Evolutionary conservation across 2,888 invertebrate genomes (phyloP).

Genomic region (Punctoribates punctum): DNA sequence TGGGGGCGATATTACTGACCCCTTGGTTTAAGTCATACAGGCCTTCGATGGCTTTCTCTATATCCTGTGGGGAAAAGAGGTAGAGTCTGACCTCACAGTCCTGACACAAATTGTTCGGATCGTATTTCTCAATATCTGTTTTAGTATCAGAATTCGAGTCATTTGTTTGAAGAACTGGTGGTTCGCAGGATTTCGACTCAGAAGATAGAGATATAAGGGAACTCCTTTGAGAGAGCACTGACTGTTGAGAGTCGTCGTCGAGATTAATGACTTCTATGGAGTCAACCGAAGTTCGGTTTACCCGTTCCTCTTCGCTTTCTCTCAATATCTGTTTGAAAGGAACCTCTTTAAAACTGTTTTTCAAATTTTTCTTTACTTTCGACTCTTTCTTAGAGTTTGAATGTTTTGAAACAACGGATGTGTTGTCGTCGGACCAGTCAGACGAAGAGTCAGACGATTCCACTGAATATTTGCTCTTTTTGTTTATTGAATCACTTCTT

Average conservation of each 20-base stretch:
- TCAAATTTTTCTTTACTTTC: neutral
- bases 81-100: neutral
- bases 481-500: neutral
- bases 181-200: neutral
- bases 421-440: neutral
- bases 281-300: neutral
- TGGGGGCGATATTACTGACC: neutral
- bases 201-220: neutral
- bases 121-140: neutral
- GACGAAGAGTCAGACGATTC: neutral
- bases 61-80: neutral
- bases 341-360: neutral
- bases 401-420: neutral
- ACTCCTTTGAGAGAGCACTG: neutral
- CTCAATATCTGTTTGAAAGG: neutral
- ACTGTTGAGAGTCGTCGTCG: neutral
- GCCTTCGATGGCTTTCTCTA: constrained; percentile 14
- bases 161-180: neutral
- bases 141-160: neutral
- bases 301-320: neutral
- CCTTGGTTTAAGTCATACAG: neutral
- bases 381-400: neutral
- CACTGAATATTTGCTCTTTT: neutral
- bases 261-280: neutral
- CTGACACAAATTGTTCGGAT: neutral